A percentile compares a stretch with the other conserved stretches of the same genome.
Evolutionary conservation across 1,140 invertebrate genomes (phyloP).

Genomic region (Sarcophaga peregrina): DNA sequence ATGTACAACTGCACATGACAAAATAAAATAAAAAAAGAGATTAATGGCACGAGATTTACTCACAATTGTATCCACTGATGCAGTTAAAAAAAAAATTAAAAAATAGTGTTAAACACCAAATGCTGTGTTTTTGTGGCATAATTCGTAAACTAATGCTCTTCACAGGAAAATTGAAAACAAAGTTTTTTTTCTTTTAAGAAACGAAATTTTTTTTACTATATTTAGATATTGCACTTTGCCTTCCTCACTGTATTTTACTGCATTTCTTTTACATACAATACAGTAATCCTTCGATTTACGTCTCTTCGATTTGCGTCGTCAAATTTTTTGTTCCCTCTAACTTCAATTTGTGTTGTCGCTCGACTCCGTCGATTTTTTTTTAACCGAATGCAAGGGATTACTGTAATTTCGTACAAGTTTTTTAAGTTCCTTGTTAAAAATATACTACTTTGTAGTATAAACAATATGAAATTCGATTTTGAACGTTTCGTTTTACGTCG

Average conservation of each 20-base stretch:
- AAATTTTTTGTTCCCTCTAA: too few relatives aligned
- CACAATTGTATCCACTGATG: neutral
- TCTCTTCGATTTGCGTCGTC: too few relatives aligned
- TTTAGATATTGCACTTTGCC: slow-evolving; percentile 38
- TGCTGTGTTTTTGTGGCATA: neutral
- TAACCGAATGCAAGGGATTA: too few relatives aligned
- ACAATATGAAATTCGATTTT: too few relatives aligned
- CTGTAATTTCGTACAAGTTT: too few relatives aligned
- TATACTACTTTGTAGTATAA: too few relatives aligned
- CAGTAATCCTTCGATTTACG: too few relatives aligned
- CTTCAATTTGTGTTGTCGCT: too few relatives aligned
- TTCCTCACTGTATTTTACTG: neutral
- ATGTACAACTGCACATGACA: neutral
- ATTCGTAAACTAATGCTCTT: slow-evolving; percentile 14
- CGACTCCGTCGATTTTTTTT: too few relatives aligned
- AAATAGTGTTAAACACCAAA: neutral
- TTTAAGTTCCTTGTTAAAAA: too few relatives aligned
- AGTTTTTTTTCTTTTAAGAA: neutral
- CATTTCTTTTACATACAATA: too few relatives aligned
- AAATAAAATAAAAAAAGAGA: neutral
- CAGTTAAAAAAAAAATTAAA: neutral
- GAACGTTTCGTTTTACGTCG: too few relatives aligned
- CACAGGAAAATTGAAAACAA: neutral
- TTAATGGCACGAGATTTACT: slow-evolving; percentile 3
- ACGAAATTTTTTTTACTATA: neutral